Percentiles rank a stretch among this genome's conserved stretches.
Conservation (phyloP, 1,140 invertebrate genomes). For the Ruditapes philippinarum region DNA sequence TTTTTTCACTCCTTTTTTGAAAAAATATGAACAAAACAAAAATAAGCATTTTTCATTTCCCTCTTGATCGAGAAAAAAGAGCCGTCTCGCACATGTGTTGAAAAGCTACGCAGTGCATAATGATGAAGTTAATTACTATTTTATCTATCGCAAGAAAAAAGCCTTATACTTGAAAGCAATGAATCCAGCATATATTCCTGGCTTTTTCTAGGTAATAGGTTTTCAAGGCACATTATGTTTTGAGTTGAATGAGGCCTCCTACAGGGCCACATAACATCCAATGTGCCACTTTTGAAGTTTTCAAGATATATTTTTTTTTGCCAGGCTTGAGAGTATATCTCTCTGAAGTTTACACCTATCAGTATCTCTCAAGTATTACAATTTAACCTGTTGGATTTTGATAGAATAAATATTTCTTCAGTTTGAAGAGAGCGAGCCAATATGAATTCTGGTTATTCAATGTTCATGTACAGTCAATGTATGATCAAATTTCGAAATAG, state of each 20-base stretch:
- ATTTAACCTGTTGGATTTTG: neutral
- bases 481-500: too few species aligned
- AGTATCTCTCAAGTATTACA: neutral
- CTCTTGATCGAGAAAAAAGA: constrained; percentile 20
- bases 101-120: constrained; percentile 32
- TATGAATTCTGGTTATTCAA: too few species aligned
- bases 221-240: constrained; percentile 49
- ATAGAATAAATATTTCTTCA: too few species aligned
- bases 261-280: neutral
- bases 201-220: constrained; percentile 56
- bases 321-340: too few species aligned
- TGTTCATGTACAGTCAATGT: too few species aligned
- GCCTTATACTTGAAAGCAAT: constrained; percentile 40
- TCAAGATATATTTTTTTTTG: neutral
- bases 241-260: constrained; percentile 35
- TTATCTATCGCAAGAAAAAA: constrained; percentile 36
- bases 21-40: too few species aligned
- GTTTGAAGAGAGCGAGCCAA: too few species aligned
- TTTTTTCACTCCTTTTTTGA: too few species aligned
- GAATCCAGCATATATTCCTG: constrained; percentile 32
- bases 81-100: constrained; percentile 27
- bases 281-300: neutral
- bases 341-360: neutral
- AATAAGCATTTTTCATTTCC: constrained; percentile 4
- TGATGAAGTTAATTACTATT: constrained; percentile 45